phyloP scores from a whole-genome alignment of 2,888 invertebrate species.

The Himalopsyche kuldschensis region DNA sequence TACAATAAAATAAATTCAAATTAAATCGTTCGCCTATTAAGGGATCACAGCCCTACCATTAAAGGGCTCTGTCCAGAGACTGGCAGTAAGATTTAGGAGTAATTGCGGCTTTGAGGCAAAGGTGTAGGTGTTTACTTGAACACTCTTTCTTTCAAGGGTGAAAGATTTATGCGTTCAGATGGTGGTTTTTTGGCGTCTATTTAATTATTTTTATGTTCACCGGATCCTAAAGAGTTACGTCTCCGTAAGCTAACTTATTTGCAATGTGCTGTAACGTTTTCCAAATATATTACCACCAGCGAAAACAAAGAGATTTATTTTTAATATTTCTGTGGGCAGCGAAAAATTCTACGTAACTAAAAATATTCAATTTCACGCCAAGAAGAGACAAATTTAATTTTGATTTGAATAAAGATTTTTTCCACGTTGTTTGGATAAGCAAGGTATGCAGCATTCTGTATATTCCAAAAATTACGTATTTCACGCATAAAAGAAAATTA shows the following conservation, averaged over 20 bases:
- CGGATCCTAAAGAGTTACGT: neutral
- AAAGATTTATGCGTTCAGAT: conserved; percentile 28
- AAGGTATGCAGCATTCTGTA: too few species aligned
- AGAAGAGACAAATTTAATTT: too few species aligned
- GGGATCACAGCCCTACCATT: neutral
- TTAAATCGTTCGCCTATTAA: neutral
- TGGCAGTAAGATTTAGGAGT: conserved; percentile 34
- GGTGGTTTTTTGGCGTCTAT: conserved; percentile 22
- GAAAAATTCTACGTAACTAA: too few species aligned
- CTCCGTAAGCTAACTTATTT: neutral
- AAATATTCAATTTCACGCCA: too few species aligned
- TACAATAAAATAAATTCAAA: neutral
- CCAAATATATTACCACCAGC: neutral
- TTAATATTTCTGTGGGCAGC: neutral
- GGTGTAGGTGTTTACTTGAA: conserved; percentile 18
- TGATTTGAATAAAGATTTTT: too few species aligned
- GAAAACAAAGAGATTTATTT: neutral
- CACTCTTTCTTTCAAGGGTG: conserved; percentile 25
- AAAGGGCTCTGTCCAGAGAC: neutral
- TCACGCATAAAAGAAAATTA: too few species aligned
- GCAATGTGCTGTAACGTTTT: neutral
- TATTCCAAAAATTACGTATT: too few species aligned
- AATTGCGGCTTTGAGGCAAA: conserved; percentile 27
- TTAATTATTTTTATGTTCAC: conserved; percentile 6
- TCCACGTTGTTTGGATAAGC: too few species aligned